Base-by-base conservation (phyloP, 2,888 invertebrate species). In the Eustalomyia histrio region DNA sequence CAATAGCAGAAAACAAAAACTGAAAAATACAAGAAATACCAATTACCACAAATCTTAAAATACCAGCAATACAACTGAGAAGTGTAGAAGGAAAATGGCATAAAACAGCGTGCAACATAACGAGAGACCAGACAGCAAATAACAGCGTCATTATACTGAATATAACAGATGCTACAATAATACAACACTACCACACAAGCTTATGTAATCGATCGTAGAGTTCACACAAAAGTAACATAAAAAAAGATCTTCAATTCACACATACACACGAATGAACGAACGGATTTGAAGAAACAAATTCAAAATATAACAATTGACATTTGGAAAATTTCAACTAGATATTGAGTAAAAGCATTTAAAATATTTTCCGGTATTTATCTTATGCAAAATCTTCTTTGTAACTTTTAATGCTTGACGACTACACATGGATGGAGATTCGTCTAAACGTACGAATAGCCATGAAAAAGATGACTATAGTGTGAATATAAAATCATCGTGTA, bases 121-220 rank as follows among this genome's bases (percentile, higher is more conserved):
- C 47, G 58, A 55, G 14, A 53, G 43, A 43, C 39, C n/a, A 10
- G 52, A 21, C 52, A 16, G 21, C 3, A 18, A 35, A 10, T 2
- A 57, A 24, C 73, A 72, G n/a, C 58, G n/a, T n/a, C 58, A 68
- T 58, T 61, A n/a, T 43, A 58, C n/a, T 67, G 65, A 71, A 69
- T 39, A 29, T 53, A 73, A 50, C 61, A 55, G 72, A 67, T 61
- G 67, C 55, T 60, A 18, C 55, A 9, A 67, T 53, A 35, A 50
- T 57, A 14, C 47, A 63, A 47, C 43, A n/a, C 6, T 61, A 50
- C 67, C 57, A 63, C 57, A 63, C 16, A 0, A n/a, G 57, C 78
- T 81, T 81, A 78, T 81, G 81, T 75, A 81, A 81, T 71, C 58
- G 64, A 80, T 73, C 53, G 68, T 3, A 53, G 58, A 58, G 65